Conservation (phyloP, 2,797 vertebrate species). For the Coreius guichenoti region DNA sequence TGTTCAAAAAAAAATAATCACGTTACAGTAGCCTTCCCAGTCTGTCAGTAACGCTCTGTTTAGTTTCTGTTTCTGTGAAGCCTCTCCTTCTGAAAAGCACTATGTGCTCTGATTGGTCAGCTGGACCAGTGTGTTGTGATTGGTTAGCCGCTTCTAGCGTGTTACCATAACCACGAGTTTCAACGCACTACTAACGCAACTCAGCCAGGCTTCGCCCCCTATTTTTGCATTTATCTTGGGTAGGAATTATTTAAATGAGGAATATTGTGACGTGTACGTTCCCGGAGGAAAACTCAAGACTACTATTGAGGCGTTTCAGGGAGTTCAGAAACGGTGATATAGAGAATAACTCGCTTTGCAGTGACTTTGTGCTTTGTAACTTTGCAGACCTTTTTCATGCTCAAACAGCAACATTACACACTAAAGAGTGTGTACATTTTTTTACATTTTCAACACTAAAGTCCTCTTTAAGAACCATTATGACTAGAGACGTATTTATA, state of each 20-base stretch:
- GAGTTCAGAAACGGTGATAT: not conserved
- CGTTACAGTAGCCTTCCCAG: not conserved
- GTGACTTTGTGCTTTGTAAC: not conserved
- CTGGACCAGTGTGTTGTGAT: not conserved
- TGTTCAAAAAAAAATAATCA: not conserved
- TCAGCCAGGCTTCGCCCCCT: not conserved
- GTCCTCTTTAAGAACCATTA: not conserved
- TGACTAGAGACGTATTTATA: not conserved
- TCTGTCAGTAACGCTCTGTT: not conserved
- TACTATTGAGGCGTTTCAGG: not conserved
- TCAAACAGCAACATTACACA: not conserved
- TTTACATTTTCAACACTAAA: no score
- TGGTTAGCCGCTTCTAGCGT: not conserved
- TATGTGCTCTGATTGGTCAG: not conserved
- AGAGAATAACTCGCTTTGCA: not conserved
- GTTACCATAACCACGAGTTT: not conserved
- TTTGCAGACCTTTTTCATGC: not conserved
- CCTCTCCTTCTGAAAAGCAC: not conserved
- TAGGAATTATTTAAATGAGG: not conserved
- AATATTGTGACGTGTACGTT: not conserved
- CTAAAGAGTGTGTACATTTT: not conserved
- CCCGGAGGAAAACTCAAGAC: not conserved
- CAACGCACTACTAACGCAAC: not conserved
- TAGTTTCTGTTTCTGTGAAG: not conserved
- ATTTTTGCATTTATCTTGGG: not conserved